These are phyloP conservation scores for Percina caprodes DNA, from an alignment of 2,113 vertebrate species.

Conservation along the genomic window DNA sequence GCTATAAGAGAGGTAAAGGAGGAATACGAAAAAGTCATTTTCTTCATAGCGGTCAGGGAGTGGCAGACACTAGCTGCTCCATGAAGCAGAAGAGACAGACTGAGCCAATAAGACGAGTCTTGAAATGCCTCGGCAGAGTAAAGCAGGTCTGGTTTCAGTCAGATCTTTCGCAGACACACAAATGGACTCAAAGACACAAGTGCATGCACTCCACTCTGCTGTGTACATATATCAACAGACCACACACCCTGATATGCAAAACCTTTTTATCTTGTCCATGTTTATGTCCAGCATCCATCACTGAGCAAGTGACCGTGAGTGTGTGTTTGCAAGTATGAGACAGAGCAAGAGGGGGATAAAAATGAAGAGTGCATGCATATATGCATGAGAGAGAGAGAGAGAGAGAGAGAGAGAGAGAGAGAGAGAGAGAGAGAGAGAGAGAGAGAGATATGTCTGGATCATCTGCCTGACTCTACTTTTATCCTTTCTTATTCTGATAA, in stretches of 20 bases:
- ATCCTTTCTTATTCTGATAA: slow-evolving; percentile 14
- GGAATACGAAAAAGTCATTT: slow-evolving; percentile 34
- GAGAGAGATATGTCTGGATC: slow-evolving; percentile 36
- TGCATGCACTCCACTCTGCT: slow-evolving; percentile 7
- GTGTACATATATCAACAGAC: slow-evolving; percentile 40
- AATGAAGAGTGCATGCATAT: slow-evolving; percentile 45
- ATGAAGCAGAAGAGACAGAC: slow-evolving; percentile 40
- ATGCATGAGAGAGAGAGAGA: slow-evolving; percentile 47
- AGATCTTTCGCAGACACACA: slow-evolving; percentile 40
- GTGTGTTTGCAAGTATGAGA: slow-evolving; percentile 45
- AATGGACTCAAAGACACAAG: slow-evolving; percentile 31
- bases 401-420: slow-evolving; percentile 27
- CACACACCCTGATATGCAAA: slow-evolving; percentile 74
- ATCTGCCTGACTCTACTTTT: slow-evolving; percentile 14
- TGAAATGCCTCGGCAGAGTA: slow-evolving; percentile 37
- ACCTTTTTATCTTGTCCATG: slow-evolving; percentile 54
- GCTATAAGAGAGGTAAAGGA: slow-evolving; percentile 10
- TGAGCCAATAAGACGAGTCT: slow-evolving; percentile 37
- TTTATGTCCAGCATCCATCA: slow-evolving; percentile 62
- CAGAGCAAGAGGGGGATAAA: slow-evolving; percentile 31
- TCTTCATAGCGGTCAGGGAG: slow-evolving; percentile 27
- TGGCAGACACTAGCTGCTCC: slow-evolving; percentile 46
- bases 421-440: slow-evolving; percentile 40
- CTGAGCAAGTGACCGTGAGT: slow-evolving; percentile 30
- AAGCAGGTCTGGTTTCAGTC: slow-evolving; percentile 38